Conservation (phyloP, 2,888 invertebrate species). For the Dromius quadrimaculatus region DNA sequence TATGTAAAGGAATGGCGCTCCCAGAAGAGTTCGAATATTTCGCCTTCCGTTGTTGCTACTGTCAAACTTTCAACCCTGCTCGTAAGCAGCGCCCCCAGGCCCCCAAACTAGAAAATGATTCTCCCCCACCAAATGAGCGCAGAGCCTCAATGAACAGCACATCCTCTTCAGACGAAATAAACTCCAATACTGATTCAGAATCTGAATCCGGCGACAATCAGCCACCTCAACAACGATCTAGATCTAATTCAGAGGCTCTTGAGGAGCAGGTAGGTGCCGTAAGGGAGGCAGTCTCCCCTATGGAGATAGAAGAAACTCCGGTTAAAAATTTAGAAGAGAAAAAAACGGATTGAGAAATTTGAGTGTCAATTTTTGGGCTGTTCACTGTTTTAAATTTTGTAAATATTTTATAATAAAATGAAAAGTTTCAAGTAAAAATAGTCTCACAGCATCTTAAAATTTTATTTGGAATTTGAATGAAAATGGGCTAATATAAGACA, state of each 20-base stretch:
- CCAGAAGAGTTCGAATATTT: constrained; percentile 79
- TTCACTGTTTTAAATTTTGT: constrained; percentile 35
- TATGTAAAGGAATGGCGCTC: constrained; percentile 75
- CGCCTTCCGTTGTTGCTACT: constrained; percentile 93
- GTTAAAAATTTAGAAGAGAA: constrained; percentile 21
- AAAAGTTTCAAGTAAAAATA: constrained; percentile 26
- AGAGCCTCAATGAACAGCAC: constrained; percentile 53
- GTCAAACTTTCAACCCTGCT: constrained; percentile 88
- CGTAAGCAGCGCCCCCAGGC: constrained; percentile 86
- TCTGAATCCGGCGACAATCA: constrained; percentile 53
- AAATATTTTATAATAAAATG: constrained; percentile 38
- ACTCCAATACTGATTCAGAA: constrained; percentile 59
- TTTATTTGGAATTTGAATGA: constrained; percentile 7
- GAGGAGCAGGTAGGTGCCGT: neutral
- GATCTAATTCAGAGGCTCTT: constrained; percentile 7
- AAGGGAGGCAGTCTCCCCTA: neutral
- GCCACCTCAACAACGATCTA: constrained; percentile 17
- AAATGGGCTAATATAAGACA: too few species aligned
- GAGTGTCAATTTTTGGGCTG: constrained; percentile 31
- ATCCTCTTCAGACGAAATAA: constrained; percentile 63
- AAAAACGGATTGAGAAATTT: constrained; percentile 8
- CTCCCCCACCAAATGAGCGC: constrained; percentile 46
- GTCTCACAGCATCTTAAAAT: constrained; percentile 14
- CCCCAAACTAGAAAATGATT: constrained; percentile 69
- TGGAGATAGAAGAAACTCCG: constrained; percentile 19